Evolutionary conservation across 2,113 vertebrate genomes (phyloP).

Genomic region (Phrynosoma blainvillii): DNA sequence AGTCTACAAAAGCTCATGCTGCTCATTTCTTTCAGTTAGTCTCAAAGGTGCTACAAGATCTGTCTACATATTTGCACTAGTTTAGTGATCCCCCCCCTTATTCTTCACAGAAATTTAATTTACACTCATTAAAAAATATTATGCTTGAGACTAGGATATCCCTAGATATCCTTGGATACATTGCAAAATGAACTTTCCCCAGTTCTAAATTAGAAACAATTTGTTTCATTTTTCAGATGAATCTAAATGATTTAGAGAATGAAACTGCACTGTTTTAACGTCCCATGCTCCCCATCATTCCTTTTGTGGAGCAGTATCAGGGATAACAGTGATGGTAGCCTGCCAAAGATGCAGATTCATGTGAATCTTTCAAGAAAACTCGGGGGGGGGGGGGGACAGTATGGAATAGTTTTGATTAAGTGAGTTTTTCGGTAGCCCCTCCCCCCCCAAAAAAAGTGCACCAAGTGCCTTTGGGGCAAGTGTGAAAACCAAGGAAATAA

Average conservation of each 20-base stretch:
- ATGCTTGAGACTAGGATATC: neutral
- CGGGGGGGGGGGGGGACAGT: no score
- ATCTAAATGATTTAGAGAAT: neutral
- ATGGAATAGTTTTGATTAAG: no score
- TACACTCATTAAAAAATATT: neutral
- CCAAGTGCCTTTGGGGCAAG: no score
- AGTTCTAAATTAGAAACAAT: neutral
- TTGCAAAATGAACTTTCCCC: neutral
- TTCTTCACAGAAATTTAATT: neutral
- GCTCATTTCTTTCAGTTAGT: no score
- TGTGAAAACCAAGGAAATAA: no score
- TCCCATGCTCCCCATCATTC: neutral
- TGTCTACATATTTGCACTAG: no score
- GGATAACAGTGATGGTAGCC: neutral
- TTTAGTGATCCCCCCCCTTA: neutral
- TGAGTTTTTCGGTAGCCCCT: no score
- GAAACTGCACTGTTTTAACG: neutral
- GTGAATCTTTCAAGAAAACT: no score
- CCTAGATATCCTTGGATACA: neutral
- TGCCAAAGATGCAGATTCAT: no score
- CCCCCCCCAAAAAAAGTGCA: no score
- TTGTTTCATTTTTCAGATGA: neutral
- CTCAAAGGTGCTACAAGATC: no score
- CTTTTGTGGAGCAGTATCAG: neutral
- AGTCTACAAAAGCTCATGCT: no score